Evolutionary conservation across 1,140 invertebrate genomes (phyloP).

Genomic region (Amyelois transitella): DNA sequence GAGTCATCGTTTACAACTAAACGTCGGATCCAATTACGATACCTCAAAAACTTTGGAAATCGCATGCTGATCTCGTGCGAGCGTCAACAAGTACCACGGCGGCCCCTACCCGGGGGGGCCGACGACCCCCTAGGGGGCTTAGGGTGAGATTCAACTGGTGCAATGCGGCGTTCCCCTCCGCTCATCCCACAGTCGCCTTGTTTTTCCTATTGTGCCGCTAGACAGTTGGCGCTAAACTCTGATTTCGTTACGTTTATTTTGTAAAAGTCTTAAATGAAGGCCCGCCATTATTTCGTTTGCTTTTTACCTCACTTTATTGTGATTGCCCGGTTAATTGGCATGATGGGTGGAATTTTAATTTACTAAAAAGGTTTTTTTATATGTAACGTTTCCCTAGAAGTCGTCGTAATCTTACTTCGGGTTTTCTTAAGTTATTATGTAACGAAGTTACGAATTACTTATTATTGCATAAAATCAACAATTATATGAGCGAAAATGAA

Average conservation of each 20-base stretch:
- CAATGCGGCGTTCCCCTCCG: conserved; percentile 61
- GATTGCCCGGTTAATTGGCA: conserved; percentile 28
- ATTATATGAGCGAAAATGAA: too few relatives aligned
- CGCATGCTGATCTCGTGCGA: neutral
- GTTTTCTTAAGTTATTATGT: too few relatives aligned
- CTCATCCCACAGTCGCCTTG: conserved; percentile 51
- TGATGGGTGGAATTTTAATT: conserved; percentile 15
- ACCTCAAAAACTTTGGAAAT: neutral
- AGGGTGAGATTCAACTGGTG: conserved; percentile 70
- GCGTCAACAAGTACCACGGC: conserved; percentile 4
- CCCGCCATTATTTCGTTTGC: conserved; percentile 29
- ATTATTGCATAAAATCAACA: too few relatives aligned
- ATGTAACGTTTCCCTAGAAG: too few relatives aligned
- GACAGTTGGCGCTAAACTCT: conserved; percentile 50
- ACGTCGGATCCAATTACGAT: neutral
- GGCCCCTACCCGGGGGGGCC: conserved; percentile 6
- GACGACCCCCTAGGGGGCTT: conserved; percentile 16
- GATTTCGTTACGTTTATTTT: conserved; percentile 58
- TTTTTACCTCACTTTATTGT: conserved; percentile 30
- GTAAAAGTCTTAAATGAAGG: conserved; percentile 40
- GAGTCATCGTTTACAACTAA: neutral
- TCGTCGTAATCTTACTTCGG: too few relatives aligned
- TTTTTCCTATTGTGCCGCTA: conserved; percentile 56
- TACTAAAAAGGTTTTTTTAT: neutral
- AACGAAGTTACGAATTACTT: too few relatives aligned